Base-by-base conservation (phyloP, 2,888 invertebrate species). In the Calephelis perditalis region DNA sequence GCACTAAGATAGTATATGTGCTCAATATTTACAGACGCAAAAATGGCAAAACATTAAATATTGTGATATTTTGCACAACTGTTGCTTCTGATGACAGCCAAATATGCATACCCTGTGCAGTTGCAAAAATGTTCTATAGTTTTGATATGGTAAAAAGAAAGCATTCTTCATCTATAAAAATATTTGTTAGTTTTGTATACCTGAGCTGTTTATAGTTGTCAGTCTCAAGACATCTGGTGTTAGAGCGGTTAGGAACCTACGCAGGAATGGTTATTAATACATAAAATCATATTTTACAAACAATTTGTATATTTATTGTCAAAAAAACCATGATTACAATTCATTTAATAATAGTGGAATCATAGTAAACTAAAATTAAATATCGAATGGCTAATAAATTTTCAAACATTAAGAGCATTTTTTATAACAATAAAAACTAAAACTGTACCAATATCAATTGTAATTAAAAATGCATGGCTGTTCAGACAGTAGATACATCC, bases 241-340 rank as follows among this genome's bases (percentile, higher is more conserved):
- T 84, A 91, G 81, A 77, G 91, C 91, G 73, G 90, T 87, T 84
- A 91, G 87, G 84, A 91, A 91, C 91, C 91, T 91, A 91, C 74
- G 79, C 82, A 83, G 75, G 73, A 74, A 64, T 62, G 65, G 62
- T 64, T 56, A 60, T 61, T 70, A 66, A 52, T 52, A 59, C 49
- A 60, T 66, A 66, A 71, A 70, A 73, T 71, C 71, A 62, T 70
- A 71, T 78, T 77, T 78, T 67, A 73, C 65, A 72, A 52, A 26
- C 12, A 45, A 37, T 55, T 55, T 10, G 4, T 35, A 52, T 10
- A 52, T 26, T 26, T 52, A 52, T 26, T 15, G 52, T 52, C 52
- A 52, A 52, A 52, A 26, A 15, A 52, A 35, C 52, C 9, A 35
- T 40, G 40, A 40, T 40, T 40, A 1, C 0, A 5, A 7, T 40